Conservation (phyloP, 2,888 invertebrate genomes). For the Drosophila neotestacea region DNA sequence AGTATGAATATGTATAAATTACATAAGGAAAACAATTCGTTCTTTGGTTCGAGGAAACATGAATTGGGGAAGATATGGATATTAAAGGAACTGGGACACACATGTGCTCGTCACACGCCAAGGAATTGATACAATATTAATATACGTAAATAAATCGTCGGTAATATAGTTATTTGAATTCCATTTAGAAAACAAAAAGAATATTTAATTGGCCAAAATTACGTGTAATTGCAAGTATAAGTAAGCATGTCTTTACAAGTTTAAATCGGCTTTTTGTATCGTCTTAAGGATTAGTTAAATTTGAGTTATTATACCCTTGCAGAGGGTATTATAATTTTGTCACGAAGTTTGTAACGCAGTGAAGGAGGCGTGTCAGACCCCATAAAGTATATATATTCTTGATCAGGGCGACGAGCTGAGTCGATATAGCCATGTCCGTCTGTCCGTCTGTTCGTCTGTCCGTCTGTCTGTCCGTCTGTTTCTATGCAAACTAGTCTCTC, state of each 20-base stretch:
- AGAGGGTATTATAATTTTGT: too few relatives aligned
- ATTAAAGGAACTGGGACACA: slow-evolving; percentile 37
- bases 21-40: slow-evolving; percentile 9
- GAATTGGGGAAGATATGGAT: slow-evolving; percentile 25
- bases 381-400: too few relatives aligned
- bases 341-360: too few relatives aligned
- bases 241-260: not conserved
- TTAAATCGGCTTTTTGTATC: not conserved
- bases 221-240: slow-evolving; percentile 10
- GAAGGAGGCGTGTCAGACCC: too few relatives aligned
- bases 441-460: too few relatives aligned
- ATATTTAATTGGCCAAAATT: slow-evolving; percentile 1
- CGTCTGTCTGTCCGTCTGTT: too few relatives aligned
- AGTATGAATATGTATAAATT: slow-evolving; percentile 3
- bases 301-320: too few relatives aligned
- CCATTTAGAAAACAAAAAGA: slow-evolving; percentile 5
- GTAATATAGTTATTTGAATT: slow-evolving; percentile 20
- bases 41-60: slow-evolving; percentile 32
- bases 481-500: too few relatives aligned
- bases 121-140: slow-evolving; percentile 12
- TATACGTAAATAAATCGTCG: slow-evolving; percentile 26
- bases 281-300: not conserved
- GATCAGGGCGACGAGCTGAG: too few relatives aligned
- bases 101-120: slow-evolving; percentile 26
- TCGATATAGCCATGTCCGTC: too few relatives aligned